phyloP scores from a whole-genome alignment of 2,797 vertebrate species.

The Manis javanica region DNA sequence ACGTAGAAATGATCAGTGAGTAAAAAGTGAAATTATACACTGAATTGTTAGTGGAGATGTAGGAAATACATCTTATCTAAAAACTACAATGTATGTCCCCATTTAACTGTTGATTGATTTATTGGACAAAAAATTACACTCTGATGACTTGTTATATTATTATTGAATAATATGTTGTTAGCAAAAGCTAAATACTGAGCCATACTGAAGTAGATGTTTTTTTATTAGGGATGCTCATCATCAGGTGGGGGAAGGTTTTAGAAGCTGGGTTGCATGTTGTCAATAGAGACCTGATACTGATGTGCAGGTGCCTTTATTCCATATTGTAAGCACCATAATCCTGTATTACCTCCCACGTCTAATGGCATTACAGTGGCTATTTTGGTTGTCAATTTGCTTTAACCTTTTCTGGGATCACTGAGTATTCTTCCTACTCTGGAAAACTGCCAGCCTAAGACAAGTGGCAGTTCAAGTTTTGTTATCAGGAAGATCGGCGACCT shows the following conservation, averaged over 20 bases:
- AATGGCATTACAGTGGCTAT: not conserved
- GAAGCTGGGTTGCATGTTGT: not conserved
- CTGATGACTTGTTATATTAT: not conserved
- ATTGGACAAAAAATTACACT: not conserved
- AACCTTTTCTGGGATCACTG: not conserved
- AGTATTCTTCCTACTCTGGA: not conserved
- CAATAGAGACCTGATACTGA: not conserved
- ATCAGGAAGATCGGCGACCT: not conserved
- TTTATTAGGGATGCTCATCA: not conserved
- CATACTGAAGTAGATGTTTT: not conserved
- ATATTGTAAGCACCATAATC: rapidly evolving
- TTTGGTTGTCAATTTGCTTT: not conserved
- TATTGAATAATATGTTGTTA: not conserved
- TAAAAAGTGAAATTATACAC: not conserved
- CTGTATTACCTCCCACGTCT: not conserved
- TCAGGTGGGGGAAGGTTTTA: not conserved
- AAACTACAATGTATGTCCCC: not conserved
- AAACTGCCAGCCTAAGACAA: not conserved
- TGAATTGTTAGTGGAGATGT: not conserved
- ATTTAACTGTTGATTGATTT: not conserved
- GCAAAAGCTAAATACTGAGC: not conserved
- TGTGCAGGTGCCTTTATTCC: not conserved
- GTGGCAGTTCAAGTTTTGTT: not conserved
- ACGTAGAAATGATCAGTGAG: not conserved
- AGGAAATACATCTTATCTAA: not conserved